These are phyloP conservation scores for Eulemur macaco DNA, from an alignment of 2,113 vertebrate species.

Conservation along the genomic window DNA sequence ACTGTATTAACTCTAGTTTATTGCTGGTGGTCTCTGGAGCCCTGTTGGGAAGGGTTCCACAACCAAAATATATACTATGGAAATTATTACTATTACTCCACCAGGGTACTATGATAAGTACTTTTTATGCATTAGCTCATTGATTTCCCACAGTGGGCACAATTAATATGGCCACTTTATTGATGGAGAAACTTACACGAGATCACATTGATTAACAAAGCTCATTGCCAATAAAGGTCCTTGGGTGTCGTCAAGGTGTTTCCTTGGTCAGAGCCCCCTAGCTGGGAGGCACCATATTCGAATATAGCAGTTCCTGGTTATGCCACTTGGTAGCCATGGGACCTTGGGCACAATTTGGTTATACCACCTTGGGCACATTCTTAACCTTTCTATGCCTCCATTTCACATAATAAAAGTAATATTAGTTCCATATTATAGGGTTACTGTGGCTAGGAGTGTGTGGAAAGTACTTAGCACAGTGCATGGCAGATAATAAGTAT, in stretches of 20 bases:
- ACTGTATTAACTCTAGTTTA: background rate
- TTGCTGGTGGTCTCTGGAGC: background rate
- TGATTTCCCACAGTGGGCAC: too few species aligned
- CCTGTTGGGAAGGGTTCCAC: background rate
- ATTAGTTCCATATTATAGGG: background rate
- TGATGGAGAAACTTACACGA: background rate
- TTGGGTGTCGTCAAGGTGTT: background rate
- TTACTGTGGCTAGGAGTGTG: background rate
- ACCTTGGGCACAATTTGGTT: background rate
- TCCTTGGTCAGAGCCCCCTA: background rate
- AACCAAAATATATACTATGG: rapidly evolving
- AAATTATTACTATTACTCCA: background rate
- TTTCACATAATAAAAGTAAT: background rate
- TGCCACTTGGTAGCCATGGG: background rate
- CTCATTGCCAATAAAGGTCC: too few species aligned
- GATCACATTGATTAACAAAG: background rate
- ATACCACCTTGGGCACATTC: background rate
- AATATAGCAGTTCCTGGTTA: background rate
- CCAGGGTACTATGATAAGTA: background rate
- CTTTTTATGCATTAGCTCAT: background rate
- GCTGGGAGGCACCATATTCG: background rate
- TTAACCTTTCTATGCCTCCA: background rate
- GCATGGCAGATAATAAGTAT: background rate
- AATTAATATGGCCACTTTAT: background rate
- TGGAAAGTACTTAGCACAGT: background rate